Evolutionary conservation across 1,140 invertebrate genomes (phyloP).

Genomic region (Cydia pomonella): DNA sequence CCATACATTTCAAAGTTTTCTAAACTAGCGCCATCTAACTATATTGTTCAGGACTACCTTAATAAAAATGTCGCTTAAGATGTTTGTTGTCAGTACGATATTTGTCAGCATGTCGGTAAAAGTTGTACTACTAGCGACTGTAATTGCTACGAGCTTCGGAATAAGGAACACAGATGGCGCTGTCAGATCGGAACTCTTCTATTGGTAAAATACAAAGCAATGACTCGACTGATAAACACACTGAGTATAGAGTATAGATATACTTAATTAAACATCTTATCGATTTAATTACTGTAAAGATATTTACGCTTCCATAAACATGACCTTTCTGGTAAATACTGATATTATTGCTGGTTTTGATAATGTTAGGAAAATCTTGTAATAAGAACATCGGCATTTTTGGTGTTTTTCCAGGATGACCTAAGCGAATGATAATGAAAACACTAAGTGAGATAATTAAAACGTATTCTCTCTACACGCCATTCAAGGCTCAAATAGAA

Average conservation of each 20-base stretch:
- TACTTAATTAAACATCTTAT: background rate
- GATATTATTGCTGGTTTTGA: background rate
- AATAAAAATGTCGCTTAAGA: background rate
- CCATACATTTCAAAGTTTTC: background rate
- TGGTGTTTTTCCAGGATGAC: conserved; percentile 2
- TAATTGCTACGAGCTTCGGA: background rate
- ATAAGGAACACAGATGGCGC: background rate
- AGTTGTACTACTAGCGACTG: background rate
- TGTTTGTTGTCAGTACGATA: too few species aligned
- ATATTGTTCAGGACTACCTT: background rate
- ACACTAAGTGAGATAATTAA: conserved; percentile 26
- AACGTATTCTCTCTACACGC: background rate
- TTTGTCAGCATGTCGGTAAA: background rate
- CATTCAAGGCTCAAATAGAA: background rate
- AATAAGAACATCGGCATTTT: background rate
- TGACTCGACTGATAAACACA: background rate
- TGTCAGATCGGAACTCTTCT: background rate
- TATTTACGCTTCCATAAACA: background rate
- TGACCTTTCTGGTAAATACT: too few species aligned
- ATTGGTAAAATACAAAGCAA: background rate
- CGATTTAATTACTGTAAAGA: background rate
- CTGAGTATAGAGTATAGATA: background rate
- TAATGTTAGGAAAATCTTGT: background rate
- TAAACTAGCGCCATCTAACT: conserved; percentile 14
- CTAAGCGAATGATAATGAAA: background rate